Base-by-base conservation (phyloP, 2,888 invertebrate genomes). In the Caenorhabditis virilis region DNA sequence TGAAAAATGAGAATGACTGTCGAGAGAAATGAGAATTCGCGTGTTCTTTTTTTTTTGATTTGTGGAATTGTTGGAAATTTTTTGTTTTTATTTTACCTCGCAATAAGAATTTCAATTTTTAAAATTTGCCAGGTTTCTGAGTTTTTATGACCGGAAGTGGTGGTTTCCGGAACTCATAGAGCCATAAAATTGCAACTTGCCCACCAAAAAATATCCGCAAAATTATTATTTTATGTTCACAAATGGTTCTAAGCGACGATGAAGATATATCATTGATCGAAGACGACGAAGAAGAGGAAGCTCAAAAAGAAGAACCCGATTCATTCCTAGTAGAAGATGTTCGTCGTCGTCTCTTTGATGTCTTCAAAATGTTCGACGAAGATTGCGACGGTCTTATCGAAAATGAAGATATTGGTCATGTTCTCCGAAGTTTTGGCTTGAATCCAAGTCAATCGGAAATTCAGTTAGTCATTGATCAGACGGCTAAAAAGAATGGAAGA, bases 351-450 rank as follows among this genome's bases (percentile, higher is more conserved):
- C 56, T 69, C 23, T 43, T 57, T 38, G 66, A 70, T 27, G 56
- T 70, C 11, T 66, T 70, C 46, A 70, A 70, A 23, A 66, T 65
- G 53, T 70, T 70, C 35, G 70, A 70, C 36, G 70, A 70, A 33
- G 70, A 70, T 52, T 60, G 63, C 26, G 70, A 70, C 33, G 66
- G 59, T n/a, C 49, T 57, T n/a, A 57, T 67, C 33, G 67, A 47
- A 46, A 48, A 56, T 6, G 56, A 61, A 1, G 70, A 70, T 39
- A 55, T 70, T 26, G 66, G 61, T 2, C 55, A 62, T 36, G 57
- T 61, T 7, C 54, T 70, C 7, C 66, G 70, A 11, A 52, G 62
- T 47, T 64, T 70, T 18, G 70, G 67, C 0, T 47, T 70, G 45
- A 58, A 61, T 43, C 66, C 64, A 2, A 48, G 55, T 9, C 60